A percentile compares a stretch with the other conserved stretches of the same genome.
Conservation (phyloP, 2,888 invertebrate species). For the Belgica antarctica region DNA sequence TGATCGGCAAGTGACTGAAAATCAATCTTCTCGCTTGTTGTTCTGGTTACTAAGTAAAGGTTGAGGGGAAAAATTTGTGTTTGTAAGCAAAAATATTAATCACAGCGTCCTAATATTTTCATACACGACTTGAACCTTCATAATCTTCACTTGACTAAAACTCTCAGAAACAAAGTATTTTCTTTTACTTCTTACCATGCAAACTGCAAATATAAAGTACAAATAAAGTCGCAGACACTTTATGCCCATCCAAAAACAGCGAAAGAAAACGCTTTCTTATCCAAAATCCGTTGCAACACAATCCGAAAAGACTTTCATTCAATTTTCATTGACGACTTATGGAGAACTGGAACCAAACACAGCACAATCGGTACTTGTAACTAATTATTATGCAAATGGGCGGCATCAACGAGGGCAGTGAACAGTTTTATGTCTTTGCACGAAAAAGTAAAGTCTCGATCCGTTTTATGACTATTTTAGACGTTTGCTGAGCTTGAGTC, state of each 20-base stretch:
- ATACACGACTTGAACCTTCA: too few relatives aligned
- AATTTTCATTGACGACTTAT: background rate
- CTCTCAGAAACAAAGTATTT: too few relatives aligned
- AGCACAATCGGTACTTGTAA: conserved; percentile 15
- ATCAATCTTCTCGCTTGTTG: conserved; percentile 12
- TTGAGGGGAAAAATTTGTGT: background rate
- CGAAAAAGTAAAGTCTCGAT: background rate
- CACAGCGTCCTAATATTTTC: too few relatives aligned
- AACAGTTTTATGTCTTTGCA: background rate
- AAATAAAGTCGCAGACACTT: too few relatives aligned
- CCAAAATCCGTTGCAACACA: too few relatives aligned
- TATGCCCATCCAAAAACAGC: too few relatives aligned
- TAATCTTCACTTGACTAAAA: too few relatives aligned
- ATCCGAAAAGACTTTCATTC: too few relatives aligned
- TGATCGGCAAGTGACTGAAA: conserved; percentile 17
- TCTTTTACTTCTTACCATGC: too few relatives aligned
- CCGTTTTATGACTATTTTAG: conserved; percentile 21
- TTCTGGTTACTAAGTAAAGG: background rate
- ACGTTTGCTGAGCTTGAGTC: background rate
- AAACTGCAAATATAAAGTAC: too few relatives aligned
- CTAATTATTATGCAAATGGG: conserved; percentile 40
- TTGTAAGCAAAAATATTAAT: too few relatives aligned
- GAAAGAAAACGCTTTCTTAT: too few relatives aligned
- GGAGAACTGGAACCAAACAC: conserved; percentile 4
- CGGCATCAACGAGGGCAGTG: background rate